Base-by-base conservation (phyloP, 2,888 invertebrate genomes). In the Chrysolina americana region DNA sequence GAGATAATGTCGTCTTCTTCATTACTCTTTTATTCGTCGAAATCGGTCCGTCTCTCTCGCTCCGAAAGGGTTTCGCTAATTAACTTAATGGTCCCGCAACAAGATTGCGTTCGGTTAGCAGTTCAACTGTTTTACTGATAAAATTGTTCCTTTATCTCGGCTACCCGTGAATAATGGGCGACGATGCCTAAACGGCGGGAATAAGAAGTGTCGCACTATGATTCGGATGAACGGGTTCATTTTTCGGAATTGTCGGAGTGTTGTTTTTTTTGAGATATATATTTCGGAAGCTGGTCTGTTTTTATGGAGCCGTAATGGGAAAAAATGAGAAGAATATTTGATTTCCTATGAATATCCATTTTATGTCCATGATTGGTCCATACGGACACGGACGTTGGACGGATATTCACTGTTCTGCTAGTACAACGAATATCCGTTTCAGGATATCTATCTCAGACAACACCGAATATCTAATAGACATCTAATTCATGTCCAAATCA, bases 61-160 rank as follows among this genome's bases (percentile, higher is more conserved):
- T 59, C 75, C 48, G 82, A 87, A 86, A 86, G 87, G 87, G 86
- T 86, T 83, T 82, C 85, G 81, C 85, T 88, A 88, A 88, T 88
- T 88, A 88, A 88, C 86, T 88, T 87, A 88, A 88, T 88, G 88
- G 88, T 86, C 87, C 85, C 85, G 88, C 87, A 88, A 88, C 88
- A 88, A 88, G 88, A 88, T 88, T 88, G 88, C 87, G 86, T 87
- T 87, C 81, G 87, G 87, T 87, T 87, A 87, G 85, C 86, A 87
- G 87, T 87, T 87, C 85, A 87, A 87, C 87, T 86, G 87, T 86
- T 87, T 84, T 82, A 83, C 85, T 85, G 83, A 87, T 87, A 87
- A 87, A 87, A 87, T 86, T 87, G 86, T 86, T 87, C 85, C 87
- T 87, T 87, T 87, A 87, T 87, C 87, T 86, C 79, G 75, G 41